These are phyloP conservation scores for Alloplasta piceator DNA, from an alignment of 2,888 invertebrate genomes.

Conservation along the genomic window DNA sequence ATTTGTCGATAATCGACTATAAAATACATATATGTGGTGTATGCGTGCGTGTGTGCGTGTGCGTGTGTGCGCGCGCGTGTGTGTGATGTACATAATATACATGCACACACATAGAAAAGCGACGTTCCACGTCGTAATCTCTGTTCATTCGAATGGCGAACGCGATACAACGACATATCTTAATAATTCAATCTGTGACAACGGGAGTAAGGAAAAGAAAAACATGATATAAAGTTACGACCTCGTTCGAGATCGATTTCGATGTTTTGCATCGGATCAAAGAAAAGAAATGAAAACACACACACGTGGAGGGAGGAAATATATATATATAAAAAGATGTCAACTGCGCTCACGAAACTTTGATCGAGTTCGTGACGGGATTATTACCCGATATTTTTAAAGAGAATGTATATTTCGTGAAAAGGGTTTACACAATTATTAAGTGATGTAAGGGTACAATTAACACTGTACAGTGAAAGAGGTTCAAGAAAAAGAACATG, in stretches of 20 bases:
- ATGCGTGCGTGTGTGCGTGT: background rate
- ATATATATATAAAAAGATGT: slow-evolving; percentile 6
- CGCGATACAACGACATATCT: slow-evolving; percentile 69
- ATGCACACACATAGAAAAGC: slow-evolving; percentile 7
- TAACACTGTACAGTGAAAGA: slow-evolving; percentile 27
- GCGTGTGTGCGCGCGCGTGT: background rate
- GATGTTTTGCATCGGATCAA: background rate
- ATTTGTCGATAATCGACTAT: slow-evolving; percentile 17
- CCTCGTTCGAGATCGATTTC: slow-evolving; percentile 30
- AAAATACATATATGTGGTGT: background rate
- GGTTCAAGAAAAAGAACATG: background rate
- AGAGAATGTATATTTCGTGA: slow-evolving; percentile 60
- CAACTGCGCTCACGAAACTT: background rate
- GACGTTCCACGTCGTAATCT: slow-evolving; percentile 46
- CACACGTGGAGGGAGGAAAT: slow-evolving; percentile 1
- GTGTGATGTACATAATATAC: background rate
- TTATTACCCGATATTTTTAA: slow-evolving; percentile 50
- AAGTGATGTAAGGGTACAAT: slow-evolving; percentile 50
- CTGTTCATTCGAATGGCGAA: slow-evolving; percentile 60
- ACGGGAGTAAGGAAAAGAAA: slow-evolving; percentile 16
- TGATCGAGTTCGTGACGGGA: slow-evolving; percentile 10
- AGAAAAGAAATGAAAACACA: background rate
- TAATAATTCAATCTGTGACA: slow-evolving; percentile 56
- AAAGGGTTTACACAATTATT: slow-evolving; percentile 56
- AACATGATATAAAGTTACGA: slow-evolving; percentile 33